phyloP scores from a whole-genome alignment of 2,888 invertebrate genomes.

The Meiosimyza decipiens region DNA sequence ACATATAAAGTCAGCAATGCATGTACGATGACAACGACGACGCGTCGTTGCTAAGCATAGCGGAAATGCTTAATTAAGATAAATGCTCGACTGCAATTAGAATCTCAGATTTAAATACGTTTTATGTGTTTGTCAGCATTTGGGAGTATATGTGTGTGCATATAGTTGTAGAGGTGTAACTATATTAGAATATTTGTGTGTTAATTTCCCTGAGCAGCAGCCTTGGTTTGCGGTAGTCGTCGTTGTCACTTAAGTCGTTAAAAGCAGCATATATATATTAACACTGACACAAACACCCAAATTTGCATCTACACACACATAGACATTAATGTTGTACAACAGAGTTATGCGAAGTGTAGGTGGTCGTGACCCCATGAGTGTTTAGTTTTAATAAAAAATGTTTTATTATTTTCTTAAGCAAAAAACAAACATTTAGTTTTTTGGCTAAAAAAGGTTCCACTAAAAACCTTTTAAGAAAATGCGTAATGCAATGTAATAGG shows the following conservation, averaged over 20 bases:
- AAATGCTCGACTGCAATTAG: constrained; percentile 57
- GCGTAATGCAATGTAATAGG: too few relatives aligned
- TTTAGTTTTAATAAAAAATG: too few relatives aligned
- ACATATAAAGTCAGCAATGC: neutral
- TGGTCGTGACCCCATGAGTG: too few relatives aligned
- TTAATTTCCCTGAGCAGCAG: constrained; percentile 33
- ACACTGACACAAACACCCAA: constrained; percentile 3
- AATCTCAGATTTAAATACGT: constrained; percentile 51
- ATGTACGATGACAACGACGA: neutral
- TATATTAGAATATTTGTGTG: constrained; percentile 19
- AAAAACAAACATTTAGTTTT: too few relatives aligned
- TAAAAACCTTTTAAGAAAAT: too few relatives aligned
- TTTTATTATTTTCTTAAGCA: too few relatives aligned
- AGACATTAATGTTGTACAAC: neutral
- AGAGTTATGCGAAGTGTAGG: too few relatives aligned
- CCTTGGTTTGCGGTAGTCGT: constrained; percentile 23
- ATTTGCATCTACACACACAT: constrained; percentile 23
- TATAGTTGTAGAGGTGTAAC: too few relatives aligned
- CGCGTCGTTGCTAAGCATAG: constrained; percentile 26
- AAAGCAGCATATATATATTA: constrained; percentile 2
- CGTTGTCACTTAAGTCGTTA: constrained; percentile 30
- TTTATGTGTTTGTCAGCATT: constrained; percentile 1
- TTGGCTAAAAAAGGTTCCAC: too few relatives aligned
- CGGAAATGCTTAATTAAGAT: constrained; percentile 57
- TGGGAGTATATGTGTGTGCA: neutral